Evolutionary conservation across 2,888 invertebrate species (phyloP).

Genomic region (Meiosimyza platycephala): DNA sequence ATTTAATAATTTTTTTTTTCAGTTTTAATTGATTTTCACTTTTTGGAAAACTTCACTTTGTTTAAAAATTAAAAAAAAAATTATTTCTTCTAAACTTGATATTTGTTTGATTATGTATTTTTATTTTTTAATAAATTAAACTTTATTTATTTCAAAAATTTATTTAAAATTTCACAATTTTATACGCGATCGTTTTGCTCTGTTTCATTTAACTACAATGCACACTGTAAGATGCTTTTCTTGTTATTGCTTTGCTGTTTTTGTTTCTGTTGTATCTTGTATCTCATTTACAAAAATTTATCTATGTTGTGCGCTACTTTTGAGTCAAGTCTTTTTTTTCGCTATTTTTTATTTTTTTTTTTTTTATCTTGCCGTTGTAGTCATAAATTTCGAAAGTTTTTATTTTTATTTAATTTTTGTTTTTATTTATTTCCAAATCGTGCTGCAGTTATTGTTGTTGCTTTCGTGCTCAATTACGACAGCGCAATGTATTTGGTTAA

Average conservation of each 20-base stretch:
- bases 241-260: conserved; percentile 10
- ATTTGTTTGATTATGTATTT: neutral
- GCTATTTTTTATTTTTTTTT: conserved; percentile 37
- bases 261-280: conserved; percentile 30
- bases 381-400: conserved; percentile 56
- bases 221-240: neutral
- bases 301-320: conserved; percentile 56
- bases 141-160: conserved; percentile 7
- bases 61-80: neutral
- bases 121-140: conserved; percentile 8
- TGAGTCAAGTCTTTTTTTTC: conserved; percentile 44
- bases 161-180: conserved; percentile 26
- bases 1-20: neutral
- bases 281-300: conserved; percentile 37
- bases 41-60: neutral
- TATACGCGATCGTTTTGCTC: conserved; percentile 37
- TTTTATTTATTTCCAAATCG: conserved; percentile 18
- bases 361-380: conserved; percentile 23
- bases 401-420: too few species aligned
- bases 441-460: conserved; percentile 24
- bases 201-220: conserved; percentile 33
- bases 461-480: conserved; percentile 46
- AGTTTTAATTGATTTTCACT: conserved; percentile 7
- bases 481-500: conserved; percentile 35
- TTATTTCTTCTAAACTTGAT: neutral